Conservation (phyloP, 1,140 invertebrate species). For the Cephus cinctus region DNA sequence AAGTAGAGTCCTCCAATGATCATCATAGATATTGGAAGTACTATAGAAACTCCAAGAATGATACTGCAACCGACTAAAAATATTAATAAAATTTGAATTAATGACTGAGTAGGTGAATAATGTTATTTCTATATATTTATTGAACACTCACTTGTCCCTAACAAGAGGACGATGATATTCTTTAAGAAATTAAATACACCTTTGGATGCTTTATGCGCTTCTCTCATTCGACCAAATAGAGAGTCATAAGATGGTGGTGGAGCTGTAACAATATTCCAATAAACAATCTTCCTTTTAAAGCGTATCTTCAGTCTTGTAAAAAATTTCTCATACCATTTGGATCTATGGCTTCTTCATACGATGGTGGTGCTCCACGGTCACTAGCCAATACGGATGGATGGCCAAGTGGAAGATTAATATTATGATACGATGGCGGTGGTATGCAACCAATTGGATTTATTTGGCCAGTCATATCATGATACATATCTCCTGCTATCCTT, state of each 20-base stretch:
- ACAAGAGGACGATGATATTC: conserved; percentile 61
- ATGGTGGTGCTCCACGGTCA: conserved; percentile 53
- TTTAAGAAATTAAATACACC: conserved; percentile 64
- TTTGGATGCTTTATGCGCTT: conserved; percentile 62
- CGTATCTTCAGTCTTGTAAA: not conserved
- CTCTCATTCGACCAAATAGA: conserved; percentile 65
- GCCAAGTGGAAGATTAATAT: conserved; percentile 36
- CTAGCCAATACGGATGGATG: conserved; percentile 32
- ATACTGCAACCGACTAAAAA: conserved; percentile 66
- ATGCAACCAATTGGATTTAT: conserved; percentile 29
- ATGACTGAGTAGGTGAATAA: not conserved
- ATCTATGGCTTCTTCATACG: conserved; percentile 61
- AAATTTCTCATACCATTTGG: conserved; percentile 54
- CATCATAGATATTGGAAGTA: conserved; percentile 67
- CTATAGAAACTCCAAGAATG: conserved; percentile 62
- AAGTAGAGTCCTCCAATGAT: conserved; percentile 65
- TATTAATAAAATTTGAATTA: conserved; percentile 7
- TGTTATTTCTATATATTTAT: not conserved
- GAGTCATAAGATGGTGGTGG: conserved; percentile 71
- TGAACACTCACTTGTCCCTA: conserved; percentile 62
- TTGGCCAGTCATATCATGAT: conserved; percentile 26
- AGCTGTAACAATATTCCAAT: conserved; percentile 45
- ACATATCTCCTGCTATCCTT: conserved; percentile 17
- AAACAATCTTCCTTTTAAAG: not conserved
- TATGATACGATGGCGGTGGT: conserved; percentile 41